Evolutionary conservation across 2,797 vertebrate species (phyloP).

Genomic region (Tokudaia muenninki): DNA sequence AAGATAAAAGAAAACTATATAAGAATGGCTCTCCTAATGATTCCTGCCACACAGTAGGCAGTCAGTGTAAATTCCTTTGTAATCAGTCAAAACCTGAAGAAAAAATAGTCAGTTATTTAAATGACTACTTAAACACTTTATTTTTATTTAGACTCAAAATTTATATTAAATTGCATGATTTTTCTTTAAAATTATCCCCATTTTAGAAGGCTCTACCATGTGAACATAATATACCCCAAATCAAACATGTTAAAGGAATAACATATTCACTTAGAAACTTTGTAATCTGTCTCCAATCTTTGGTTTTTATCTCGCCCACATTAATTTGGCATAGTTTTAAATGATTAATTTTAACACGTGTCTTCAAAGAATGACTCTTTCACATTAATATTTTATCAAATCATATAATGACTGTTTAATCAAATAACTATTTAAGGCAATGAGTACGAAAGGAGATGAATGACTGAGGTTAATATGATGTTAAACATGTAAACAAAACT

Average conservation of each 20-base stretch:
- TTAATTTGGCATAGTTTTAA: slow-evolving; percentile 22
- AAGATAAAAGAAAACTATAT: background rate
- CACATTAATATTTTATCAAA: background rate
- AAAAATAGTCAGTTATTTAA: background rate
- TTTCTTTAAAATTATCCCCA: background rate
- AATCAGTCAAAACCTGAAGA: background rate
- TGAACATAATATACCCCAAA: background rate
- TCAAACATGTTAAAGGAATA: background rate
- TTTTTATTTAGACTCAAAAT: slow-evolving; percentile 2
- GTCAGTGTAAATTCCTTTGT: background rate
- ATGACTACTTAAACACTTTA: background rate
- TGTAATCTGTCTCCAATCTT: background rate
- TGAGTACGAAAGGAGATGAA: background rate
- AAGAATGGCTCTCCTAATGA: background rate
- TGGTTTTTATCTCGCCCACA: background rate
- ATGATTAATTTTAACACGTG: background rate
- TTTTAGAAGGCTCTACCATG: background rate
- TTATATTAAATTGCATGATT: background rate
- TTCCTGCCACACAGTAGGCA: background rate
- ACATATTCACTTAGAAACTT: background rate
- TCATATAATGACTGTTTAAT: background rate
- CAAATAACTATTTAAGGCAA: background rate
- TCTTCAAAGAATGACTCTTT: background rate
- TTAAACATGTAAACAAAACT: background rate
- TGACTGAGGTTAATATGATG: background rate